phyloP scores from a whole-genome alignment of 2,888 invertebrate species.

The Fissipunctia ypsillon region DNA sequence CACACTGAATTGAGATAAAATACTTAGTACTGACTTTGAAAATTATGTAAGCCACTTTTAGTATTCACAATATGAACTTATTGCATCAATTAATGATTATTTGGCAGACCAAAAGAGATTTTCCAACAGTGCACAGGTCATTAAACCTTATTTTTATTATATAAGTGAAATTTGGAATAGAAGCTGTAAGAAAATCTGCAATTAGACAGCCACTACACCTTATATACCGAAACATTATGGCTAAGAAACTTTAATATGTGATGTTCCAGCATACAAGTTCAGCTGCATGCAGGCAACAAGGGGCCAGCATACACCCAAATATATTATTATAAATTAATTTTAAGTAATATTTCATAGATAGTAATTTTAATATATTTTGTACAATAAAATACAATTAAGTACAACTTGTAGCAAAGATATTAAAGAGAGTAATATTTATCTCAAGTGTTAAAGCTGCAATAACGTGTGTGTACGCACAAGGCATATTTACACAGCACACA shows the following conservation, averaged over 20 bases:
- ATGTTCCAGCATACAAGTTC: slow-evolving; percentile 90
- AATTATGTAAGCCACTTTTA: slow-evolving; percentile 90
- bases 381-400: slow-evolving; percentile 93
- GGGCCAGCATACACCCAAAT: slow-evolving; percentile 90
- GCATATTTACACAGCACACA: slow-evolving; percentile 91
- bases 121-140: slow-evolving; percentile 90
- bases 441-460: slow-evolving; percentile 90
- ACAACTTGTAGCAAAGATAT: slow-evolving; percentile 93
- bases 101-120: slow-evolving; percentile 91
- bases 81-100: slow-evolving; percentile 89
- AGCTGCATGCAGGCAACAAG: slow-evolving; percentile 89
- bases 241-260: slow-evolving; percentile 88
- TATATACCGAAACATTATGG: slow-evolving; percentile 90
- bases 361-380: slow-evolving; percentile 92
- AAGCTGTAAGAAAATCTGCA: slow-evolving; percentile 91
- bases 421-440: slow-evolving; percentile 91
- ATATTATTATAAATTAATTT: slow-evolving; percentile 84
- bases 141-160: slow-evolving; percentile 86
- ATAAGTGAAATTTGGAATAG: slow-evolving; percentile 90
- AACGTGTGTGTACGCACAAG: slow-evolving; percentile 90
- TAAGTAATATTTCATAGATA: slow-evolving; percentile 90
- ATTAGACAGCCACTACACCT: slow-evolving; percentile 90
- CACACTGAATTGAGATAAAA: slow-evolving; percentile 91
- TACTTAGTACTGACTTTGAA: slow-evolving; percentile 89
- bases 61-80: slow-evolving; percentile 90